Conservation (phyloP, 2,113 vertebrate genomes). For the Saguinus imperator region DNA sequence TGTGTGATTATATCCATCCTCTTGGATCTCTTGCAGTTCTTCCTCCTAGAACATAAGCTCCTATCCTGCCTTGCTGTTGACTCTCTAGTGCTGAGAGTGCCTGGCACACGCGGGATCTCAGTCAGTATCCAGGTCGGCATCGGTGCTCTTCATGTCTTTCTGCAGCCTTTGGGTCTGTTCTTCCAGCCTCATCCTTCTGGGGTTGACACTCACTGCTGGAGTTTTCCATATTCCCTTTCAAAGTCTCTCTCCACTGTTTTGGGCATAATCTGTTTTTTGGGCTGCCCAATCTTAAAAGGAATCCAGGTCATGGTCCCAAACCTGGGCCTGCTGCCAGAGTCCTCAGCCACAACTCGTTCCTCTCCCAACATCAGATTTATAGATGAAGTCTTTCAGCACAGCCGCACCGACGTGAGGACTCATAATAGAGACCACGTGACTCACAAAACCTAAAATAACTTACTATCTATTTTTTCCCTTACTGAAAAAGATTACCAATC, state of each 20-base stretch:
- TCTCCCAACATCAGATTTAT: slow-evolving; percentile 80
- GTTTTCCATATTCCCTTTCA: slow-evolving; percentile 97
- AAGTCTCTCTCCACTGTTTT: slow-evolving; percentile 99
- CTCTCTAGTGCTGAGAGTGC: background rate
- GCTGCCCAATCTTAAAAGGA: slow-evolving; percentile 97
- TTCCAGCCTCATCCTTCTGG: slow-evolving; percentile 84
- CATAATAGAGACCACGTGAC: background rate
- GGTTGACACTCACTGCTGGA: slow-evolving; percentile 95
- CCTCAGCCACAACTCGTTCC: slow-evolving; percentile 3
- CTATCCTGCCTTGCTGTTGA: background rate
- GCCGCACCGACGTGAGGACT: background rate
- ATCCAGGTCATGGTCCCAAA: slow-evolving; percentile 84
- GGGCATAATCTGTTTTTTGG: slow-evolving; percentile 98
- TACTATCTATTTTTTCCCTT: background rate
- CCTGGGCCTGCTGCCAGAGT: background rate
- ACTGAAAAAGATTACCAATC: background rate
- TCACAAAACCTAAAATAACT: background rate
- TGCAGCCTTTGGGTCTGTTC: slow-evolving; percentile 98
- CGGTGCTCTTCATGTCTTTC: slow-evolving; percentile 99
- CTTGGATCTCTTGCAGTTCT: background rate
- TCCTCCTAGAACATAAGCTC: background rate
- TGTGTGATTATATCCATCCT: rapidly evolving
- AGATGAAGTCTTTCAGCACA: background rate
- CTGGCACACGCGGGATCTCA: background rate
- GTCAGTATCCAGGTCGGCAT: slow-evolving; percentile 93